A percentile compares a stretch with the other conserved stretches of the same genome.
Evolutionary conservation across 2,888 invertebrate species (phyloP).

Genomic region (Lordiphosa fenestrarum): DNA sequence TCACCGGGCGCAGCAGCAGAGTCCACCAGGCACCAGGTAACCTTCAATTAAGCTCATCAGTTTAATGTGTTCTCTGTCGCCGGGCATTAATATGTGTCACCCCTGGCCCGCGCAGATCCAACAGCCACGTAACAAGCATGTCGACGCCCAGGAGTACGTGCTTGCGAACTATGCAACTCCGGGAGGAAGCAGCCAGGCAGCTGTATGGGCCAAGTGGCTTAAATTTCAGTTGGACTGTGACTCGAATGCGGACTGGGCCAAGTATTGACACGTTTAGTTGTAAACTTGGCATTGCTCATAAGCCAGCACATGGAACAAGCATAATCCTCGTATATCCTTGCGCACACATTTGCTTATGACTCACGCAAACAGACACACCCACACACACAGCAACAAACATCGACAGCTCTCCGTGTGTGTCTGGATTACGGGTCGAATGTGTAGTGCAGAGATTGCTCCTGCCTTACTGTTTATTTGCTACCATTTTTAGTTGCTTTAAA

Average conservation of each 20-base stretch:
- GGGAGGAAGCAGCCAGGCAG: constrained; percentile 15
- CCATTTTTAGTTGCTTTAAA: constrained; percentile 73
- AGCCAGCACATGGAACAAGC: constrained; percentile 62
- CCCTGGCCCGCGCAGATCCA: constrained; percentile 17
- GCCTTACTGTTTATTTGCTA: constrained; percentile 54
- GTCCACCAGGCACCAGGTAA: constrained; percentile 51
- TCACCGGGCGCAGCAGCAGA: constrained; percentile 6
- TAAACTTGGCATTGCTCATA: constrained; percentile 63
- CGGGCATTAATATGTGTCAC: constrained; percentile 69
- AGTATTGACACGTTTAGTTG: constrained; percentile 70
- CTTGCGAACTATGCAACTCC: constrained; percentile 39
- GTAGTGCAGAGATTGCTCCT: constrained; percentile 29
- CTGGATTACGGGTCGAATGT: constrained; percentile 56
- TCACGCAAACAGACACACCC: constrained; percentile 30
- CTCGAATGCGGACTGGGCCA: constrained; percentile 24
- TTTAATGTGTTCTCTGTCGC: constrained; percentile 67
- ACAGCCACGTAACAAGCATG: constrained; percentile 60
- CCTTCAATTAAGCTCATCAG: constrained; percentile 75
- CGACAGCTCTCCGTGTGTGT: constrained; percentile 42
- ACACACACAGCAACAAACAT: constrained; percentile 23
- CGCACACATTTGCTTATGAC: constrained; percentile 70
- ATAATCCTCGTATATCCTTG: constrained; percentile 64
- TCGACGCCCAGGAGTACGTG: constrained; percentile 58
- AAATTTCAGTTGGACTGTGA: constrained; percentile 52
- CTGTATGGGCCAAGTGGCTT: constrained; percentile 45